Conservation (phyloP, 2,113 vertebrate genomes). For the Bubo bubo region DNA sequence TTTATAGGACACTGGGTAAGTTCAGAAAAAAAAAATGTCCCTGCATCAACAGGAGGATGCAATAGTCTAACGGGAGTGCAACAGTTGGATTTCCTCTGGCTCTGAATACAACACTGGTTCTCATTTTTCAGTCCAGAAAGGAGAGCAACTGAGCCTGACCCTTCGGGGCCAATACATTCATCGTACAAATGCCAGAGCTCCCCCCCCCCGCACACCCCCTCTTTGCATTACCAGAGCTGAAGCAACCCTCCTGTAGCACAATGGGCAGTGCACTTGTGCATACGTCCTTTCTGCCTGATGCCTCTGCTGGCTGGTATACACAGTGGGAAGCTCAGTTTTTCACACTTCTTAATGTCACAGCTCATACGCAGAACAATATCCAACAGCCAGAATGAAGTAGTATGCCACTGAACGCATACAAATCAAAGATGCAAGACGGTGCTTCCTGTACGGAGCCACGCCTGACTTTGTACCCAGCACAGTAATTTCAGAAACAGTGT, state of each 20-base stretch:
- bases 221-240: not conserved
- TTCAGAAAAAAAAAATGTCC: not conserved
- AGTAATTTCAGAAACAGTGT: not conserved
- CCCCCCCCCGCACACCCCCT: fast-evolving
- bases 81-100: not conserved
- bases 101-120: not conserved
- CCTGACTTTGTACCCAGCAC: not conserved
- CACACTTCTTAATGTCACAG: not conserved
- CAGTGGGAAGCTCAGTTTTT: not conserved
- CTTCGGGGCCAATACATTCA: not conserved
- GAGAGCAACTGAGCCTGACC: not conserved
- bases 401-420: not conserved
- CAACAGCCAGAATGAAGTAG: not conserved
- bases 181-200: not conserved
- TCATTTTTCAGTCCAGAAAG: not conserved
- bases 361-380: not conserved
- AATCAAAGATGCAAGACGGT: not conserved
- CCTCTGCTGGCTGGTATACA: not conserved
- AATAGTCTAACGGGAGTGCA: not conserved
- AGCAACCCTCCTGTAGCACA: not conserved
- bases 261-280: too few species aligned
- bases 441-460: not conserved
- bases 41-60: not conserved
- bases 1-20: not conserved
- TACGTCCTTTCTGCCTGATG: not conserved